These are phyloP conservation scores for Gymnobelideus leadbeateri DNA, from an alignment of 2,113 vertebrate genomes.

Conservation along the genomic window DNA sequence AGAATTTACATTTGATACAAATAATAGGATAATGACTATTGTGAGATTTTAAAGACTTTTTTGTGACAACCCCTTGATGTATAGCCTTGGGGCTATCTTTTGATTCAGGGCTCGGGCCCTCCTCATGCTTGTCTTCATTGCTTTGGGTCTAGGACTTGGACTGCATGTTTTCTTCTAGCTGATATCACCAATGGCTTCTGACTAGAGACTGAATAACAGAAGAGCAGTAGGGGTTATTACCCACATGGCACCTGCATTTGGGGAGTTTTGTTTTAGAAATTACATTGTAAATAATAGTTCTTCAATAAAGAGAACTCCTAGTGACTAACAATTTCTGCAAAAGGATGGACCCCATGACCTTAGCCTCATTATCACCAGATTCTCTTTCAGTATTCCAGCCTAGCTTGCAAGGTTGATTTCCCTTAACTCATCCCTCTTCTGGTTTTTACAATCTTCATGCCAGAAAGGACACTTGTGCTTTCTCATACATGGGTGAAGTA, in stretches of 20 bases:
- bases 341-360: not conserved
- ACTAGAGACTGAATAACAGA: not conserved
- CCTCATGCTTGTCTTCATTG: not conserved
- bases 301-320: not conserved
- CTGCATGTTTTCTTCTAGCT: not conserved
- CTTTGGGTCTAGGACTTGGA: not conserved
- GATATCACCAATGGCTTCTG: not conserved
- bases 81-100: not conserved
- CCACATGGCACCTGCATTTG: not conserved
- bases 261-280: not conserved
- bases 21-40: not conserved
- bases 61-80: not conserved
- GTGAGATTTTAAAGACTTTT: not conserved
- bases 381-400: fast-evolving
- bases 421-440: not conserved
- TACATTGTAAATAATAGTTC: not conserved
- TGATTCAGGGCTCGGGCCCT: not conserved
- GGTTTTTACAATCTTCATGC: not conserved
- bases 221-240: not conserved
- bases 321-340: not conserved
- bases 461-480: not conserved
- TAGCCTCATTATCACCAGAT: fast-evolving
- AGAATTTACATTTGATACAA: not conserved
- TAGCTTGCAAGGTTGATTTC: not conserved
- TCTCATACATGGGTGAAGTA: not conserved